Base-by-base conservation (phyloP, 2,888 invertebrate species). In the Stictocephala bisonia region DNA sequence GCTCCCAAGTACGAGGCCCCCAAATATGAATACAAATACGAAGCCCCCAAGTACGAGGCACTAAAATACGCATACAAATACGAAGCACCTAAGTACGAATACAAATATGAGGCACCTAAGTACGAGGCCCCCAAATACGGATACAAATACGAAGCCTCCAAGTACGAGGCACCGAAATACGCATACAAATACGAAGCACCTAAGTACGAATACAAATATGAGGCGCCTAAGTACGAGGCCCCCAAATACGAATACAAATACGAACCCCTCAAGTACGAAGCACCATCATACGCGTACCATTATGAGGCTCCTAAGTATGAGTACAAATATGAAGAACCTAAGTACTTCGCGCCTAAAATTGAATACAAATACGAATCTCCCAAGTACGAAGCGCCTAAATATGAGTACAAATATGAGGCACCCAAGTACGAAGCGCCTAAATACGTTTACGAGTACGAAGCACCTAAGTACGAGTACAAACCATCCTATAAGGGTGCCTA, bases 1-100 rank as follows among this genome's bases (percentile, higher is more conserved):
- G 66, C 72, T 0, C 72, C 72, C 7, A 72, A 72, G 27, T 72
- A 72, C 66, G 72, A 72, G 26, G 72, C 72, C 3, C 72, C 72
- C 1, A 72, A 72, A 40, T 64, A 64, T 18, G 66, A 51, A 26
- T 53, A 29, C 26, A 69, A 69, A 35, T 71, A 71, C 60, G 48
- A 27, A 40, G 35, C 70, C 6, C 70, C 70, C 15, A 71, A 71
- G 40, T 56, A 70, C 18, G 58, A 56, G 9, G 56, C 70, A 35
- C n/a, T n/a, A n/a, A n/a, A n/a, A n/a, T n/a, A n/a, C n/a, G n/a
- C 58, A 1, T 29, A 18, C 18, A 13, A 71, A 27, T 71, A 71
- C 60, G 60, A 71, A 58, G 26, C 70, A 35, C 70, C 70, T 24
- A 56, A 56, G 15, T 26, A 41, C 44, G 51, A 68, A 44, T 22